A percentile compares a stretch with the other conserved stretches of the same genome.
Conservation (phyloP, 1,140 invertebrate genomes). For the Lasioglossum albipes region DNA sequence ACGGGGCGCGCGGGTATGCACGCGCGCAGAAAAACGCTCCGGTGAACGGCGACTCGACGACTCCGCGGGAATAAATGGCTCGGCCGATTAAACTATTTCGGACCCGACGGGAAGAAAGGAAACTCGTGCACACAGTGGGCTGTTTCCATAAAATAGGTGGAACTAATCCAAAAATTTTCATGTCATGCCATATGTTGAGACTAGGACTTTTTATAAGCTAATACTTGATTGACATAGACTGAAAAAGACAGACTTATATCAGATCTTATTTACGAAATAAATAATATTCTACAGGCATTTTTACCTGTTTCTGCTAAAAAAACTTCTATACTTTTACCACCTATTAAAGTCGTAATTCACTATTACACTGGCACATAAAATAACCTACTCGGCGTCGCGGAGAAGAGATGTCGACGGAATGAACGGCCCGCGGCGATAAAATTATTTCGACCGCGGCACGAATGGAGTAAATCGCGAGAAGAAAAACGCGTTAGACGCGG, state of each 20-base stretch:
- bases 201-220: no score
- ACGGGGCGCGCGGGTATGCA: not conserved
- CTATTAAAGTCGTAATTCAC: no score
- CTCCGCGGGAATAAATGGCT: constrained; percentile 42
- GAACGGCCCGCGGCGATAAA: constrained; percentile 54
- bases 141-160: no score
- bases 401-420: constrained; percentile 53
- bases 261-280: no score
- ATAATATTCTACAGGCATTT: no score
- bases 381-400: not conserved
- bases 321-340: no score
- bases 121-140: not conserved
- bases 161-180: no score
- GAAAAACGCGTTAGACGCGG: constrained; percentile 55
- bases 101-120: constrained; percentile 34
- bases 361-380: no score
- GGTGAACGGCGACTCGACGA: constrained; percentile 18
- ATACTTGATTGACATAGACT: no score
- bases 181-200: no score
- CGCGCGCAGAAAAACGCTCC: constrained; percentile 31
- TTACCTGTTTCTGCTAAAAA: no score
- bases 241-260: no score
- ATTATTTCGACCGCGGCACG: constrained; percentile 60
- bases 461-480: constrained; percentile 57
- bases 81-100: constrained; percentile 56